Evolutionary conservation across 1,140 invertebrate genomes (phyloP).

Genomic region (Drosophila tsacasi): DNA sequence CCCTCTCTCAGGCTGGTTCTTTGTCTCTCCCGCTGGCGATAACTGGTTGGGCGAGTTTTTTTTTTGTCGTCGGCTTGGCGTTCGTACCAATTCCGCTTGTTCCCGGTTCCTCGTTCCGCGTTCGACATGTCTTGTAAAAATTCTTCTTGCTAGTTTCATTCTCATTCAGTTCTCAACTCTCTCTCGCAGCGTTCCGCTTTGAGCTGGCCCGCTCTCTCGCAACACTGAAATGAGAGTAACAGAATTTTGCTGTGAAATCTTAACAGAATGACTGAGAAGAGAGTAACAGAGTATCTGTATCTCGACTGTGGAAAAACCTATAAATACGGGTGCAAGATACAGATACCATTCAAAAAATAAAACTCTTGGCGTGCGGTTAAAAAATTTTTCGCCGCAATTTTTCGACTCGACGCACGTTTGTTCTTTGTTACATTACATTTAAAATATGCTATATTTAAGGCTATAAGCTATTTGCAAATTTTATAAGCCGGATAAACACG

Average conservation of each 20-base stretch:
- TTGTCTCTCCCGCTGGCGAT: conserved; percentile 60
- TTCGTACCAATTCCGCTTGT: conserved; percentile 41
- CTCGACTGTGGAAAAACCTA: neutral
- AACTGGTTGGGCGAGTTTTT: conserved; percentile 81
- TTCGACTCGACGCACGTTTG: neutral
- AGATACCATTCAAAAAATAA: neutral
- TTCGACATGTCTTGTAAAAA: conserved; percentile 68
- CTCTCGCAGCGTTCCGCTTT: conserved; percentile 10
- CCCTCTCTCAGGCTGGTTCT: conserved; percentile 50
- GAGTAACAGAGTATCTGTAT: too few species aligned
- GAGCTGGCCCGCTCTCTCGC: neutral
- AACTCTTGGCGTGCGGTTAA: too few species aligned
- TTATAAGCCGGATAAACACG: conserved; percentile 67
- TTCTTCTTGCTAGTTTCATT: conserved; percentile 63
- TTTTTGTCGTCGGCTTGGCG: conserved; percentile 32
- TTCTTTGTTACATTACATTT: neutral
- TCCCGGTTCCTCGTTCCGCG: conserved; percentile 40
- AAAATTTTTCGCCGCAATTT: conserved; percentile 4
- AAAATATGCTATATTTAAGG: conserved; percentile 9
- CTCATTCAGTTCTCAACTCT: conserved; percentile 78
- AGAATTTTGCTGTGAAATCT: too few species aligned
- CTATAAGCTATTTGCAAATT: conserved; percentile 10
- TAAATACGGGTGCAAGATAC: neutral
- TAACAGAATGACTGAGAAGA: too few species aligned
- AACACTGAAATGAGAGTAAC: too few species aligned